Conservation (phyloP, 1,140 invertebrate genomes). For the Brachionus rubens region DNA sequence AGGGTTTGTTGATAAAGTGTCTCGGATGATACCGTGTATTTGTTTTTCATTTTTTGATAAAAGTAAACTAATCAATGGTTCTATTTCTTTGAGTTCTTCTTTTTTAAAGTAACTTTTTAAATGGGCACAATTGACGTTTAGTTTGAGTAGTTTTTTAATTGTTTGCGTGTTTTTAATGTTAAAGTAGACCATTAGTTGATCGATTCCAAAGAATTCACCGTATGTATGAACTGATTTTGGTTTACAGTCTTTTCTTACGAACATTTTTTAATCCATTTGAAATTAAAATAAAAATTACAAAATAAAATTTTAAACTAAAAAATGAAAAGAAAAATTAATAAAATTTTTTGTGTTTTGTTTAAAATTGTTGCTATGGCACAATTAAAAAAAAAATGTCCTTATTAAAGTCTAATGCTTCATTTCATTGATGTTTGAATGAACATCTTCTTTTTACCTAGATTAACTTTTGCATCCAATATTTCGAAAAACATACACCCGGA, state of each 20-base stretch:
- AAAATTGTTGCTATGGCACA: not conserved
- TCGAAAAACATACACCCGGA: no score
- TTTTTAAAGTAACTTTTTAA: slow-evolving; percentile 30
- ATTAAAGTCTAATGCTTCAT: no score
- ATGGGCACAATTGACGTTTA: slow-evolving; percentile 16
- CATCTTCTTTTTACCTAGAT: no score
- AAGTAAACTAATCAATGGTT: slow-evolving; percentile 10
- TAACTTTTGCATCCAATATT: no score
- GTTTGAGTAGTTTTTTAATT: slow-evolving; percentile 23
- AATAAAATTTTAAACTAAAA: not conserved
- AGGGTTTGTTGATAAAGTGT: not conserved
- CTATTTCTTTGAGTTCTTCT: slow-evolving; percentile 35
- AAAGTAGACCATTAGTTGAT: slow-evolving; percentile 10
- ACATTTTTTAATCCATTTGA: not conserved
- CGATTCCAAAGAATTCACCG: slow-evolving; percentile 3
- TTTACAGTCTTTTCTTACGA: not conserved
- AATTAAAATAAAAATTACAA: not conserved
- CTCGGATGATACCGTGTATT: not conserved
- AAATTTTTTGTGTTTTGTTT: not conserved
- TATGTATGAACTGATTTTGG: slow-evolving; percentile 3
- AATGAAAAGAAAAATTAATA: not conserved
- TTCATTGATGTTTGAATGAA: no score
- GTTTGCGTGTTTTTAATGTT: slow-evolving; percentile 36
- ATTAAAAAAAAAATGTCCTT: no score
- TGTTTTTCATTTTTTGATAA: slow-evolving; percentile 13